A percentile compares a stretch with the other conserved stretches of the same genome.
phyloP scores from a whole-genome alignment of 2,113 vertebrate genomes.

The Limnothrissa miodon region DNA sequence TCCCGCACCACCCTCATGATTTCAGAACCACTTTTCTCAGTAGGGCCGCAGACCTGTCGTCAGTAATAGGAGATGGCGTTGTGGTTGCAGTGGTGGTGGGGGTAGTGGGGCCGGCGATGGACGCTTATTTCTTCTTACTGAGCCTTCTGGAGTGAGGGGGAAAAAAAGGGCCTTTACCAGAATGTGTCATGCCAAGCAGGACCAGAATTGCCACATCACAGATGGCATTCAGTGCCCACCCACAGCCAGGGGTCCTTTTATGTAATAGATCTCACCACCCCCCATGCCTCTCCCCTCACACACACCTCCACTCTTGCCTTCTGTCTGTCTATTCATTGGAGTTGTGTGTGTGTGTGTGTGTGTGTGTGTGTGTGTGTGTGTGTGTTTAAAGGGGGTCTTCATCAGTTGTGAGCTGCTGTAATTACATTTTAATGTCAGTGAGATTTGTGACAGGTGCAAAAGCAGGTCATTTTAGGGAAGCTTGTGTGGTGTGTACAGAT shows the following conservation, averaged over 20 bases:
- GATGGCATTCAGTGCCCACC: constrained; percentile 42
- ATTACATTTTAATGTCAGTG: constrained; percentile 16
- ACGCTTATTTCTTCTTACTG: constrained; percentile 19
- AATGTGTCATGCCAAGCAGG: constrained; percentile 27
- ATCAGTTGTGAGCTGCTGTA: not conserved
- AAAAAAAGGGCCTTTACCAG: constrained; percentile 9
- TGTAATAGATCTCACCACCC: constrained; percentile 25
- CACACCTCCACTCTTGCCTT: not conserved
- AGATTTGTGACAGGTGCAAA: not conserved
- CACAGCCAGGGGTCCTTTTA: constrained; percentile 40
- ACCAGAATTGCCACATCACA: constrained; percentile 32
- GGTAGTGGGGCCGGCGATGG: not conserved
- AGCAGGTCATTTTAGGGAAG: not conserved
- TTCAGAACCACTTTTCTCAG: not conserved
- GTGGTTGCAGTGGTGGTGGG: constrained; percentile 12
- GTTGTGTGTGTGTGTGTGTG: constrained; percentile 3
- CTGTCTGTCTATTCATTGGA: not conserved
- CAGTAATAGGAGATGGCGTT: constrained; percentile 36
- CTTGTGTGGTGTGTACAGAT: not conserved
- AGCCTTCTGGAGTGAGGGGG: not conserved
- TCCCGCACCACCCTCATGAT: not conserved
- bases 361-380: not conserved
- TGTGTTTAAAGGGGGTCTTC: not conserved
- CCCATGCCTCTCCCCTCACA: not conserved
- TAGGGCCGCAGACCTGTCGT: not conserved